Conservation (phyloP, 2,113 vertebrate species). For the Cacatua alba region DNA sequence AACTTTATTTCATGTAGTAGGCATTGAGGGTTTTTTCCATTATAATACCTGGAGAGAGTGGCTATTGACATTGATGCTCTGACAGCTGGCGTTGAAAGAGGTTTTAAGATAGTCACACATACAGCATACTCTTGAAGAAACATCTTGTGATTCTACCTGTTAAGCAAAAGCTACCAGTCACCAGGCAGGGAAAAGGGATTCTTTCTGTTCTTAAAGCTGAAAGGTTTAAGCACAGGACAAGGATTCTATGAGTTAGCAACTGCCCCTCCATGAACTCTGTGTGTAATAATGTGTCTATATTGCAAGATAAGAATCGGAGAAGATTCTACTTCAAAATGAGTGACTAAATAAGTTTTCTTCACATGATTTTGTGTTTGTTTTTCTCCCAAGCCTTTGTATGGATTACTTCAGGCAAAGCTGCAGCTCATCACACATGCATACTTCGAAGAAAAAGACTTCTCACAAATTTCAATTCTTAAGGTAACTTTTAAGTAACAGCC, state of each 20-base stretch:
- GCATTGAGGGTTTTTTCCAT: background rate
- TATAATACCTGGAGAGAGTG: background rate
- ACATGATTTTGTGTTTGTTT: slow-evolving; percentile 24
- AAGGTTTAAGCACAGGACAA: background rate
- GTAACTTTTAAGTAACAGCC: slow-evolving; percentile 65
- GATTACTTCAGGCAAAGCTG: slow-evolving; percentile 95
- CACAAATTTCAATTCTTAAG: slow-evolving; percentile 97
- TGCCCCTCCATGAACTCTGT: background rate
- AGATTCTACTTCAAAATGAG: background rate
- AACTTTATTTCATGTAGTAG: background rate
- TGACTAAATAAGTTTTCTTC: background rate
- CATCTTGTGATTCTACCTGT: background rate
- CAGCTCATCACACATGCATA: slow-evolving; percentile 98
- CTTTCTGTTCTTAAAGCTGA: background rate
- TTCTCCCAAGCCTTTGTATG: slow-evolving; percentile 88
- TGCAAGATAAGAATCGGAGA: background rate
- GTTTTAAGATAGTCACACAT: background rate
- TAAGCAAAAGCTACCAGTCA: background rate
- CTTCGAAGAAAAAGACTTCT: slow-evolving; percentile 99
- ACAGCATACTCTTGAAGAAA: background rate
- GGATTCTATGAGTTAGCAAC: background rate
- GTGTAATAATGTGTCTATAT: background rate
- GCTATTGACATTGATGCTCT: background rate
- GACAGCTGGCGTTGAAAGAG: background rate
- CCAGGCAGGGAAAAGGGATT: background rate